Evolutionary conservation across 2,888 invertebrate genomes (phyloP).

Genomic region (Ophion slaviceki): DNA sequence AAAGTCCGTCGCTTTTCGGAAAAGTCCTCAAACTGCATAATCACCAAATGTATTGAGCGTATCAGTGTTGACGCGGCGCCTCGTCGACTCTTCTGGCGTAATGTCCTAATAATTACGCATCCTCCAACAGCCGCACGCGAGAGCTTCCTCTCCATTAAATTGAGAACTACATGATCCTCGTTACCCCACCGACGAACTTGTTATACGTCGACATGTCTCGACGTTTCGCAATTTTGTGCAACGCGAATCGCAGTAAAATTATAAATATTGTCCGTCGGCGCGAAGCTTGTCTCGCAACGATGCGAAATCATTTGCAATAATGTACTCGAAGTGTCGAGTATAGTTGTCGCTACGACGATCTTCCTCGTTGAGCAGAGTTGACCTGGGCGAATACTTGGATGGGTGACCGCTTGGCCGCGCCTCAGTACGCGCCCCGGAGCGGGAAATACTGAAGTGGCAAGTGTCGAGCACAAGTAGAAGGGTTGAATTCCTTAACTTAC

Average conservation of each 20-base stretch:
- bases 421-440: no score
- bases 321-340: background rate
- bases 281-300: conserved; percentile 40
- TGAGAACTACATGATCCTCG: background rate
- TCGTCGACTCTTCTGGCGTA: conserved; percentile 20
- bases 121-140: background rate
- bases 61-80: conserved; percentile 26
- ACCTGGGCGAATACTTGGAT: background rate
- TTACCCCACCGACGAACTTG: background rate
- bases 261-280: conserved; percentile 22
- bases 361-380: background rate
- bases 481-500: no score
- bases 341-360: background rate
- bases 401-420: background rate
- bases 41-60: background rate
- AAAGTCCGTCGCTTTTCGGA: no score
- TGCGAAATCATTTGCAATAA: conserved; percentile 33
- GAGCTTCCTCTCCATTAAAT: background rate
- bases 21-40: no score
- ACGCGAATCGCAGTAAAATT: conserved; percentile 11
- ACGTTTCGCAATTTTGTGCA: conserved; percentile 8
- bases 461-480: no score
- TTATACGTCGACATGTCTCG: background rate
- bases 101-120: conserved; percentile 29
- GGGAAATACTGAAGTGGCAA: no score